Conservation (phyloP, 1,140 invertebrate genomes). For the Rhagoletis pomonella region DNA sequence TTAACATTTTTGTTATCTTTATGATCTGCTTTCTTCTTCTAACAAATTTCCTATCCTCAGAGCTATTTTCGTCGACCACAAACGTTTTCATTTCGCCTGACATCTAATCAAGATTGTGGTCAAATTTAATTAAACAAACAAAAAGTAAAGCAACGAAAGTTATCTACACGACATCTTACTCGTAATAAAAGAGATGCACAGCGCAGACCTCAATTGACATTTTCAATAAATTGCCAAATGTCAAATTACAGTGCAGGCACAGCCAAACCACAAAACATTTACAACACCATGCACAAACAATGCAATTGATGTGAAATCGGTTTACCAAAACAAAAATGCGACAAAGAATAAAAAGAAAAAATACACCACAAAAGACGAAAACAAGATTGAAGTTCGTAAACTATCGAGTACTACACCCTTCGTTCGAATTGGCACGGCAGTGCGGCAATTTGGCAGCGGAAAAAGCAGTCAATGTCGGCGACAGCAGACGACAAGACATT, state of each 20-base stretch:
- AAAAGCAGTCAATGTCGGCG: conserved; percentile 1
- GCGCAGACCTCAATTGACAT: conserved; percentile 6
- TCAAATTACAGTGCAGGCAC: background rate
- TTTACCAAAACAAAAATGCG: background rate
- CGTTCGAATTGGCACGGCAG: background rate
- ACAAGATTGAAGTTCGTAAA: background rate
- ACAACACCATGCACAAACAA: background rate
- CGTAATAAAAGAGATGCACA: background rate
- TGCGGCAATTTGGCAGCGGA: conserved; percentile 29
- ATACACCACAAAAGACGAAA: no score
- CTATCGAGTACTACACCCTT: background rate
- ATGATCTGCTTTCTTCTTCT: background rate
- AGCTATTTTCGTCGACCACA: background rate
- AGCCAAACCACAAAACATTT: background rate
- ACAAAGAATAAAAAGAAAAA: background rate
- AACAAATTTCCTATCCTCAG: background rate
- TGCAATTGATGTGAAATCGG: conserved; percentile 21
- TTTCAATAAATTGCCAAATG: conserved; percentile 39
- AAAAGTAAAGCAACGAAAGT: background rate
- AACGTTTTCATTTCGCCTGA: conserved; percentile 2
- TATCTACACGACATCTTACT: conserved; percentile 4
- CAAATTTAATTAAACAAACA: conserved; percentile 14
- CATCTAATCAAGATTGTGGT: conserved; percentile 3
- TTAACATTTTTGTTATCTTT: background rate
- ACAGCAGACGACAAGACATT: conserved; percentile 24